Conservation (phyloP, 2,888 invertebrate genomes). For the Ormyrus thymus region DNA sequence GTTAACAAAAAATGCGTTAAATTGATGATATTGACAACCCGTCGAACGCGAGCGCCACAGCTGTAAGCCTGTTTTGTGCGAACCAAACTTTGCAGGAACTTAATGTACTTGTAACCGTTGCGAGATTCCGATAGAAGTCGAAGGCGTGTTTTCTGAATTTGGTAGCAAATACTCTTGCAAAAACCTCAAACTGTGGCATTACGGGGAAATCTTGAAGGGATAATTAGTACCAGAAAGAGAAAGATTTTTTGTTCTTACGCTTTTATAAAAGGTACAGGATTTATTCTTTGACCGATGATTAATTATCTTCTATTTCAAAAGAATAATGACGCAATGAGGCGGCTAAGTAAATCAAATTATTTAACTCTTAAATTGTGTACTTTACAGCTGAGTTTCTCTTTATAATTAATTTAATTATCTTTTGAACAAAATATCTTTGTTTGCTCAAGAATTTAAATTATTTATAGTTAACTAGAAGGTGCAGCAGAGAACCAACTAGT, state of each 20-base stretch:
- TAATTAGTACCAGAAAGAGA: constrained; percentile 12
- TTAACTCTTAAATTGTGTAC: too few species aligned
- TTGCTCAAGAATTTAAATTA: too few species aligned
- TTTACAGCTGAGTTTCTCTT: too few species aligned
- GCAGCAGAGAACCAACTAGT: too few species aligned
- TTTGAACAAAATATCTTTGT: too few species aligned
- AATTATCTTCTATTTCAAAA: neutral
- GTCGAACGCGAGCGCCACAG: neutral
- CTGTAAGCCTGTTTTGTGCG: neutral
- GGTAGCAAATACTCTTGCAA: constrained; percentile 6
- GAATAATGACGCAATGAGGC: neutral
- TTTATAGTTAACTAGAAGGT: too few species aligned
- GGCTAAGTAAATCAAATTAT: neutral
- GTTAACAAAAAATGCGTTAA: too few species aligned
- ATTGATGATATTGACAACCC: too few species aligned
- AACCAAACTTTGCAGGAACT: constrained; percentile 10
- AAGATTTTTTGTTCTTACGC: neutral
- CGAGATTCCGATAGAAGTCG: constrained; percentile 35
- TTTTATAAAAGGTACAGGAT: neutral
- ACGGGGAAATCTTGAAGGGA: constrained; percentile 9
- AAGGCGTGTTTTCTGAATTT: constrained; percentile 33
- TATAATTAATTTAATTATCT: too few species aligned
- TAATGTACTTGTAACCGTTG: constrained; percentile 36
- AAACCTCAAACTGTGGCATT: neutral
- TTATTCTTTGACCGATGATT: neutral